Conservation (phyloP, 2,888 invertebrate genomes). For the Drosophila recens region DNA sequence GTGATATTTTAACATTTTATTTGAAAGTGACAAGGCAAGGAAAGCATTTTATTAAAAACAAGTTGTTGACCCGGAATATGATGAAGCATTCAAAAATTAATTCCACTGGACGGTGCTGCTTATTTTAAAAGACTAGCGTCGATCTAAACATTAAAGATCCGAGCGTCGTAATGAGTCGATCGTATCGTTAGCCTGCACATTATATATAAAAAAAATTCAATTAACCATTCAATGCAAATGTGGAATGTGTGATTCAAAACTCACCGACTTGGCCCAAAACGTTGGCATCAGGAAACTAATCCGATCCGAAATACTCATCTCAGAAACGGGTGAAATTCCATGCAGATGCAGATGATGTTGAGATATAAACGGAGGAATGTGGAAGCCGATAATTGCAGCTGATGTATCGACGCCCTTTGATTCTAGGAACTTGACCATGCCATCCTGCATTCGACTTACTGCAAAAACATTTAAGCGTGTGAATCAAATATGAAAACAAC, state of each 20-base stretch:
- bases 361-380: slow-evolving; percentile 96
- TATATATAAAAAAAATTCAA: neutral
- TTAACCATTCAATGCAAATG: neutral
- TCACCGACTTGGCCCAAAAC: slow-evolving; percentile 93
- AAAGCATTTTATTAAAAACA: neutral
- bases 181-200: slow-evolving; percentile 20
- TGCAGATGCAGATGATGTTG: slow-evolving; percentile 93
- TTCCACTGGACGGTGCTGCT: neutral
- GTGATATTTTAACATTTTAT: neutral
- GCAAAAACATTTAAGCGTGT: slow-evolving; percentile 46
- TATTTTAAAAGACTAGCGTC: neutral
- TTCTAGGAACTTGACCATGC: slow-evolving; percentile 85
- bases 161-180: slow-evolving; percentile 23
- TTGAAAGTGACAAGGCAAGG: neutral
- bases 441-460: slow-evolving; percentile 90
- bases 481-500: neutral
- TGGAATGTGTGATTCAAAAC: neutral
- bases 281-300: slow-evolving; percentile 90
- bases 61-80: neutral
- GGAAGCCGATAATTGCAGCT: slow-evolving; percentile 90
- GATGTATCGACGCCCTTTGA: slow-evolving; percentile 86
- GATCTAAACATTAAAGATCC: slow-evolving; percentile 21
- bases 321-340: slow-evolving; percentile 91
- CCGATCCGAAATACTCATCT: slow-evolving; percentile 90
- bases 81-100: neutral